Conservation (phyloP, 2,888 invertebrate genomes). For the Synergus gifuensis region DNA sequence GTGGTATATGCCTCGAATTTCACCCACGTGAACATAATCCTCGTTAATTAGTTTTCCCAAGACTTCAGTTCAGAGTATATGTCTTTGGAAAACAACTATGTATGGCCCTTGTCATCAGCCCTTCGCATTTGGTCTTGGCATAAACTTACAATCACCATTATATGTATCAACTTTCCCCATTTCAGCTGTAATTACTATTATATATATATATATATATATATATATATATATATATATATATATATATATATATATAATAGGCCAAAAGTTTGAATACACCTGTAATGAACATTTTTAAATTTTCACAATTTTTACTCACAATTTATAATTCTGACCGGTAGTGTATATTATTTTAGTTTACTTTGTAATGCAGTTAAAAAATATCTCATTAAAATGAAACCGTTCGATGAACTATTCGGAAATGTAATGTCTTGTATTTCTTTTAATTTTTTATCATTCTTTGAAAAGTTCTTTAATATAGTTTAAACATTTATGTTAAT, state of each 20-base stretch:
- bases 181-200: background rate
- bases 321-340: too few species aligned
- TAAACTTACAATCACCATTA: background rate
- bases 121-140: background rate
- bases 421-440: background rate
- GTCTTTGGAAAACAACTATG: background rate
- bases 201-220: too few species aligned
- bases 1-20: background rate
- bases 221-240: too few species aligned
- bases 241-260: too few species aligned
- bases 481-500: background rate
- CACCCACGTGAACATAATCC: slow-evolving; percentile 62
- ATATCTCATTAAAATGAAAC: background rate
- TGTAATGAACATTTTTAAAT: too few species aligned
- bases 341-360: too few species aligned
- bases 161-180: background rate
- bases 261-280: too few species aligned
- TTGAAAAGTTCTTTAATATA: background rate
- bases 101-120: background rate
- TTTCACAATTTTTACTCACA: too few species aligned
- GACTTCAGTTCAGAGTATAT: slow-evolving; percentile 39
- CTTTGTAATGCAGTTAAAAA: background rate
- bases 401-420: background rate
- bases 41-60: slow-evolving; percentile 72
- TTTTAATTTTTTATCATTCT: background rate